Conservation (phyloP, 2,888 invertebrate species). For the Dexiosoma caninum region DNA sequence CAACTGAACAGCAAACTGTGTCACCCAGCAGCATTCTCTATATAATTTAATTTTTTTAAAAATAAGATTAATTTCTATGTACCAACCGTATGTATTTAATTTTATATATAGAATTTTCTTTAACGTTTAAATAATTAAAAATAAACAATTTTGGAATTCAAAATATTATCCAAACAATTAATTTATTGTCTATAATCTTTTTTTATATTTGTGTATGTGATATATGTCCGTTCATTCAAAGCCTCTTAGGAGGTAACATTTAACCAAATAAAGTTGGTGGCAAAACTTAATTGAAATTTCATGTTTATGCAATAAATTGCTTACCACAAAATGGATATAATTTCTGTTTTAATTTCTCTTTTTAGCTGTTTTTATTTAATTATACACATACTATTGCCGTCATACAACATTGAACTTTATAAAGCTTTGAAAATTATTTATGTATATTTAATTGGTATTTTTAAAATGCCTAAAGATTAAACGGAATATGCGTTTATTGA, state of each 20-base stretch:
- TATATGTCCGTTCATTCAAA: neutral
- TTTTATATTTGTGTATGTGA: too few relatives aligned
- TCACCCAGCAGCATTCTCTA: too few relatives aligned
- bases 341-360: neutral
- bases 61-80: too few relatives aligned
- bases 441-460: conserved; percentile 46
- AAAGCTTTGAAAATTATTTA: conserved; percentile 40
- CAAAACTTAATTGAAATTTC: conserved; percentile 74
- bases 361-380: neutral
- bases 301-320: conserved; percentile 71
- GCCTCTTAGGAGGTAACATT: conserved; percentile 6
- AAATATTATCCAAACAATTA: too few relatives aligned
- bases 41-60: too few relatives aligned
- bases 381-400: neutral
- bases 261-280: conserved; percentile 58
- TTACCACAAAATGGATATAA: conserved; percentile 48
- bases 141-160: too few relatives aligned
- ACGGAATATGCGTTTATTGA: neutral
- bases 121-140: too few relatives aligned
- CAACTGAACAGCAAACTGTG: too few relatives aligned
- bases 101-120: too few relatives aligned
- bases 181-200: too few relatives aligned
- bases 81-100: too few relatives aligned
- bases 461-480: neutral
- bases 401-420: neutral